Evolutionary conservation across 1,140 invertebrate species (phyloP).

Genomic region (Bombus vancouverensis): DNA sequence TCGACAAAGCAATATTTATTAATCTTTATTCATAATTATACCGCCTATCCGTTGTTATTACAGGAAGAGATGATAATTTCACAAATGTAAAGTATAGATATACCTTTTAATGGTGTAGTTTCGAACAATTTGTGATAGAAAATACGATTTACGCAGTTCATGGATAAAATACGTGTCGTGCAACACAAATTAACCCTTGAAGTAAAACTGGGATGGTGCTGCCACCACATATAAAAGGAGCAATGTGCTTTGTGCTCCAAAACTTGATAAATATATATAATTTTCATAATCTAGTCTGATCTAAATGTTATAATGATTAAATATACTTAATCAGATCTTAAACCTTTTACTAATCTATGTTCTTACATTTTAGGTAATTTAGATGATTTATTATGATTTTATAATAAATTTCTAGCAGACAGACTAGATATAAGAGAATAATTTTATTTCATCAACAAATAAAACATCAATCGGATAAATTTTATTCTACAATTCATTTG

Average conservation of each 20-base stretch:
- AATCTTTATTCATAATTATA: slow-evolving; percentile 34
- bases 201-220: slow-evolving; percentile 64
- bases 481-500: background rate
- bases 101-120: slow-evolving; percentile 57
- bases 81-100: slow-evolving; percentile 34
- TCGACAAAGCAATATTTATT: slow-evolving; percentile 48
- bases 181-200: slow-evolving; percentile 68
- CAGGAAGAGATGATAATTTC: background rate
- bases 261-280: slow-evolving; percentile 40
- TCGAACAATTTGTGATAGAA: slow-evolving; percentile 54
- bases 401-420: background rate
- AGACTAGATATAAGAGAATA: background rate
- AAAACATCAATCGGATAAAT: background rate
- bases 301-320: background rate
- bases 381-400: no score
- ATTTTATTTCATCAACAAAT: background rate
- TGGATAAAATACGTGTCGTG: slow-evolving; percentile 70
- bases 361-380: background rate
- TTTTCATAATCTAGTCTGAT: slow-evolving; percentile 17
- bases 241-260: slow-evolving; percentile 35
- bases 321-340: background rate
- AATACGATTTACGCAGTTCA: slow-evolving; percentile 73
- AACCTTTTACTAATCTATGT: background rate
- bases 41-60: slow-evolving; percentile 32
- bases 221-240: slow-evolving; percentile 61